Base-by-base conservation (phyloP, 2,888 invertebrate species). In the Eurytoma californica region DNA sequence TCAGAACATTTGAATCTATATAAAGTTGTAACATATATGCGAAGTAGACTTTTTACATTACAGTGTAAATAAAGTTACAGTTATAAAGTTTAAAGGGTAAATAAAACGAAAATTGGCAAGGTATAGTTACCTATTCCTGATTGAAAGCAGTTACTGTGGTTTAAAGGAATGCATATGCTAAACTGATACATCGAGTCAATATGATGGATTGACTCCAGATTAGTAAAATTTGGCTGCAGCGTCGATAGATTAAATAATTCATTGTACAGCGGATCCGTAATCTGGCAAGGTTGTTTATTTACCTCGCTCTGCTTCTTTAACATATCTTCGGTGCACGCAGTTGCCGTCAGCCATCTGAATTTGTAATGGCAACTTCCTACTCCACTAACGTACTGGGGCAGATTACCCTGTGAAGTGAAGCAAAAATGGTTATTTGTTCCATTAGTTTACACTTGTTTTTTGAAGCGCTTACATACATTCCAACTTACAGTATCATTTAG, bases 311-410 rank as follows among this genome's bases (percentile, higher is more conserved):
- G 16, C 0, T 55, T 30, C 12, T 28, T 18, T n/a, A 76, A 63
- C n/a, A 28, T n/a, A 5, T 55, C n/a, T 39, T 76, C 63, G 14
- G 49, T 76, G 57, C 76, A 76, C 14, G 76, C 76, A 3, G 63
- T 69, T 16, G n/a, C 20, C 3, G 76, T 76, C 18, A 9, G 20
- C 76, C 76, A 76, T 7, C 55, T 18, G 2, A 69, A 76, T 28
- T 63, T 24, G 18, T 76, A 76, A 13, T 69, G 39, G 9, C 76
- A 76, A 0, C 13, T 12, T 16, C 57, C 63, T 3, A n/a, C 5
- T 9, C 76, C 76, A 14, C 18, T 53, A 0, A 49, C n/a, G 28
- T 68, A 75, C 39, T 75, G 51, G 0, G 75, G 75, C 51, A 14
- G 14, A 16, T 55, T 47, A 13, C 66, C 16, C 53, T 63, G 47